A percentile compares a stretch with the other conserved stretches of the same genome.
phyloP scores from a whole-genome alignment of 2,797 vertebrate genomes.

The Glossophaga mutica region DNA sequence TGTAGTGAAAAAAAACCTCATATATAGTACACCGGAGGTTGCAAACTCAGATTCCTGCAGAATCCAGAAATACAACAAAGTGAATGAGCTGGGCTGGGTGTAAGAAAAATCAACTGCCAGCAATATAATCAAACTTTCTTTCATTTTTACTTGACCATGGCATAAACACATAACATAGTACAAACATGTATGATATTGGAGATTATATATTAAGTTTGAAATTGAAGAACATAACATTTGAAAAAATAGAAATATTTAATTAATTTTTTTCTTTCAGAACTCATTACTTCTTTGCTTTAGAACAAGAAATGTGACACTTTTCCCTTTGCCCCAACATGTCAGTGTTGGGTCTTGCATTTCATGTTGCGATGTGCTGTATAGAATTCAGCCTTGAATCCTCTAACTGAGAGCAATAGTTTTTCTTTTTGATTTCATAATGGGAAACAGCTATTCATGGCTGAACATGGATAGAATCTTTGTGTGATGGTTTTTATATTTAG shows the following conservation, averaged over 20 bases:
- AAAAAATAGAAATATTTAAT: constrained; percentile 50
- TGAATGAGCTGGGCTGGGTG: not conserved
- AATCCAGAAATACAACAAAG: constrained; percentile 6
- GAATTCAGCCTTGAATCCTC: constrained; percentile 75
- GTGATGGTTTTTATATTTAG: constrained; percentile 63
- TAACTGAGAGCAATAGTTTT: constrained; percentile 67
- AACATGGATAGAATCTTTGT: constrained; percentile 70
- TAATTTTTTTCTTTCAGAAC: constrained; percentile 62
- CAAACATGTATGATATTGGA: constrained; percentile 44
- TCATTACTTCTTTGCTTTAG: constrained; percentile 62
- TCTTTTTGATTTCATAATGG: constrained; percentile 71
- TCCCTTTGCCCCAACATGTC: constrained; percentile 60
- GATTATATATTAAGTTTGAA: constrained; percentile 34
- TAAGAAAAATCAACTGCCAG: constrained; percentile 42
- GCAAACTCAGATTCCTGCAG: constrained; percentile 7
- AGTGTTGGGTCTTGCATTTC: constrained; percentile 69
- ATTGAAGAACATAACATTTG: constrained; percentile 50
- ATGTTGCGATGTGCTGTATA: constrained; percentile 58
- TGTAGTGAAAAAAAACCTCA: not conserved
- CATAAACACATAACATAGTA: not conserved
- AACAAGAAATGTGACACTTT: constrained; percentile 68
- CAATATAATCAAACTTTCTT: constrained; percentile 53
- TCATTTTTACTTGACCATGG: constrained; percentile 44
- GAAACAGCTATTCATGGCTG: constrained; percentile 70
- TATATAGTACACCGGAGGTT: not conserved